Conservation (phyloP, 2,888 invertebrate species). For the Tanypteryx hageni region DNA sequence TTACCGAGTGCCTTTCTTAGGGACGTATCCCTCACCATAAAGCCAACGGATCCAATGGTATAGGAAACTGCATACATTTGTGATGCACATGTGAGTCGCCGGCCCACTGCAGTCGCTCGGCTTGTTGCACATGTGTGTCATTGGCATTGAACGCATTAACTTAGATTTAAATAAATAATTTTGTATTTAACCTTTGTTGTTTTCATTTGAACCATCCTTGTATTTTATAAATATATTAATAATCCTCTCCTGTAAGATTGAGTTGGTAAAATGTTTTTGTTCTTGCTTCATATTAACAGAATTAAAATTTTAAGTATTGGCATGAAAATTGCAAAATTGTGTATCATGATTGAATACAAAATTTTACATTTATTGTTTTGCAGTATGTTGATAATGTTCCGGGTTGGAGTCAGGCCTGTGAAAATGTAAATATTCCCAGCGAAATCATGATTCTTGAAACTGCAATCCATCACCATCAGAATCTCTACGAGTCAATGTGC, state of each 20-base stretch:
- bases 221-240: not conserved
- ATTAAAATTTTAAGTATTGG: not conserved
- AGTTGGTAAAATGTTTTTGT: not conserved
- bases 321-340: not conserved
- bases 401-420: conserved; percentile 95
- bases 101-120: no score
- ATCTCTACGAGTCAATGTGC: conserved; percentile 97
- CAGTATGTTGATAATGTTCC: conserved; percentile 95
- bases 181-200: not conserved
- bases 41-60: no score
- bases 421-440: conserved; percentile 79
- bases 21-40: no score
- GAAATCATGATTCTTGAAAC: conserved; percentile 94
- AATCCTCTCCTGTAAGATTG: not conserved
- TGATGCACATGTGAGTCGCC: no score
- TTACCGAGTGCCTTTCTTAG: no score
- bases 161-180: not conserved
- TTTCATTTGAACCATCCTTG: not conserved
- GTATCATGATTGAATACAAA: not conserved
- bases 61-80: no score
- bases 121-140: no score
- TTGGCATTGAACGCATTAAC: no score
- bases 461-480: conserved; percentile 94
- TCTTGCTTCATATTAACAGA: no score
- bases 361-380: conserved; percentile 67